A percentile compares a stretch with the other conserved stretches of the same genome.
Evolutionary conservation across 2,113 vertebrate species (phyloP).

Genomic region (Mastomys natalensis): DNA sequence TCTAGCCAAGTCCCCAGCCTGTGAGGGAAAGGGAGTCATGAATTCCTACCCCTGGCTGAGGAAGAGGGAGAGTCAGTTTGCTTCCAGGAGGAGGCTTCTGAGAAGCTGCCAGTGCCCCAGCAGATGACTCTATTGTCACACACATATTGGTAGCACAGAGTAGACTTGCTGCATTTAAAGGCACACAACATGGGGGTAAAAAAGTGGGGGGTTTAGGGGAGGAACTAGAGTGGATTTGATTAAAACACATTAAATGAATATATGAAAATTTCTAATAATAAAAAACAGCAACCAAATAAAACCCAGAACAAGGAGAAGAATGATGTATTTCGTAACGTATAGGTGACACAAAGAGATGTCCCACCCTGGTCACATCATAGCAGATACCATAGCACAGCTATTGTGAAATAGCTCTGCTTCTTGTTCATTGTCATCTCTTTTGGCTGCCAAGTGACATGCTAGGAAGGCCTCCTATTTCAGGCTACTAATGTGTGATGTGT

Average conservation of each 20-base stretch:
- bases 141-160: neutral
- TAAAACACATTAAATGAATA: no score
- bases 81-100: neutral
- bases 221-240: neutral
- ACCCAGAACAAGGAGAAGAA: no score
- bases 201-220: neutral
- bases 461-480: neutral
- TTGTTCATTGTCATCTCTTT: neutral
- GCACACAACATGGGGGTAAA: neutral
- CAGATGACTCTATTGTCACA: neutral
- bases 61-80: no score
- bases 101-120: neutral
- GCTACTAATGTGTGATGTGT: neutral
- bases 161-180: neutral
- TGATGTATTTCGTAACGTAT: neutral
- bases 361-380: neutral
- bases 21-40: no score
- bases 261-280: no score
- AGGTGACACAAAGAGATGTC: neutral
- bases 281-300: neutral
- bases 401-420: neutral
- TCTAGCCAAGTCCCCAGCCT: neutral
- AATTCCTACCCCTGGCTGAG: neutral
- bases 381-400: accelerated
- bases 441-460: neutral